A percentile compares a stretch with the other conserved stretches of the same genome.
Evolutionary conservation across 2,797 vertebrate genomes (phyloP).

Genomic region (Manis javanica): DNA sequence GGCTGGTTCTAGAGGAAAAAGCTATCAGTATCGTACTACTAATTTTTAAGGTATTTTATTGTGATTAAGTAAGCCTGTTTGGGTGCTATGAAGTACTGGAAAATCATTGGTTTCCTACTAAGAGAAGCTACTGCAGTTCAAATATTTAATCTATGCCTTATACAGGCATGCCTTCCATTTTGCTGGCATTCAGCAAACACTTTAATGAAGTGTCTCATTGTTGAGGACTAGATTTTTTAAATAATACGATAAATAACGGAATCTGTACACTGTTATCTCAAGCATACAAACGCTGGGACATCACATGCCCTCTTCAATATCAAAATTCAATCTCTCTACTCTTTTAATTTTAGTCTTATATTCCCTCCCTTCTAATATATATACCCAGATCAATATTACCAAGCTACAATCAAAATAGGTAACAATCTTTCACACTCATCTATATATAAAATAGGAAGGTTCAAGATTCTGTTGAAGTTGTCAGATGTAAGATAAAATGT

Average conservation of each 20-base stretch:
- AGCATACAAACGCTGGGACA: neutral
- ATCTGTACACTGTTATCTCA: neutral
- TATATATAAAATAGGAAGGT: neutral
- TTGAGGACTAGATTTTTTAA: neutral
- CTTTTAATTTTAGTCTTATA: neutral
- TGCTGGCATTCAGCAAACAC: neutral
- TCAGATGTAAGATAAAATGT: neutral
- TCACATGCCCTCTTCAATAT: neutral
- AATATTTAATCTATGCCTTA: neutral
- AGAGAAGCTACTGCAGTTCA: neutral
- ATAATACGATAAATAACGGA: neutral
- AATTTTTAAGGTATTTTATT: neutral
- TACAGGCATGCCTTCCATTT: neutral
- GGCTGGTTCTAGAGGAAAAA: neutral
- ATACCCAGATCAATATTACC: neutral
- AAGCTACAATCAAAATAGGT: slow-evolving; percentile 11
- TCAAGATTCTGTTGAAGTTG: neutral
- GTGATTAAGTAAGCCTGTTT: neutral
- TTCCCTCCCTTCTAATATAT: neutral
- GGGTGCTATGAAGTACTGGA: neutral
- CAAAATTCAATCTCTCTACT: neutral
- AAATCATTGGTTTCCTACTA: neutral
- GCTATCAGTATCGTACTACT: neutral
- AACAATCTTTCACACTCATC: neutral
- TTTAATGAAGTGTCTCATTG: neutral